These are phyloP conservation scores for Cladorhizidae sp. DNA, from an alignment of 37 sponge, comb jelly and placozoan genomes.

Conservation along the genomic window DNA sequence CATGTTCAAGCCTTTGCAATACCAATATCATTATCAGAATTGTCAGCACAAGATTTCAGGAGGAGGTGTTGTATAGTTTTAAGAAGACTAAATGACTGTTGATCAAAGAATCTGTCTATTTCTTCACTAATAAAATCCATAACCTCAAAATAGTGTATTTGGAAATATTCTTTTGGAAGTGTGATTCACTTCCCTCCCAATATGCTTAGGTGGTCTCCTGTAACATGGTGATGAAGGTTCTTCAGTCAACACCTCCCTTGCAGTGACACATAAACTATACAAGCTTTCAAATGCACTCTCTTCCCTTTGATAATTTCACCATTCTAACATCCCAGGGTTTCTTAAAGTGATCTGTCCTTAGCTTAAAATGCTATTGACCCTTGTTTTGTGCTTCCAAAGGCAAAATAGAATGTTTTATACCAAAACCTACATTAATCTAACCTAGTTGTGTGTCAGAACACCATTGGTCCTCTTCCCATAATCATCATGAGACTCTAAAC, in stretches of 20 bases:
- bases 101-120: conserved; percentile 26
- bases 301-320: conserved; percentile 10
- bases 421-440: conserved; percentile 34
- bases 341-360: conserved; percentile 14
- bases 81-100: too few species aligned
- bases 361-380: conserved; percentile 15
- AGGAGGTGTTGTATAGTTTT: too few species aligned
- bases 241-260: too few species aligned
- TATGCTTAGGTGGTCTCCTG: too few species aligned
- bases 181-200: conserved; percentile 35
- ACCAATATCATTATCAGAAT: too few species aligned
- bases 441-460: conserved; percentile 23
- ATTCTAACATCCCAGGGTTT: conserved; percentile 20
- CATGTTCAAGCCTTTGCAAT: too few species aligned
- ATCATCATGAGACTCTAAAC: conserved; percentile 22
- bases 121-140: too few species aligned
- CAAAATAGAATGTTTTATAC: conserved; percentile 33
- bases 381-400: conserved; percentile 30
- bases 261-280: too few species aligned
- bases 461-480: too few species aligned
- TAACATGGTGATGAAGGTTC: too few species aligned
- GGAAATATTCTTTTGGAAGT: conserved; percentile 28
- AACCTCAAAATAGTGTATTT: too few species aligned
- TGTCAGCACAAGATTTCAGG: too few species aligned
- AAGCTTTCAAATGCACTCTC: conserved; percentile 35